Conservation (phyloP, 2,113 vertebrate genomes). For the Rhinoderma darwinii region DNA sequence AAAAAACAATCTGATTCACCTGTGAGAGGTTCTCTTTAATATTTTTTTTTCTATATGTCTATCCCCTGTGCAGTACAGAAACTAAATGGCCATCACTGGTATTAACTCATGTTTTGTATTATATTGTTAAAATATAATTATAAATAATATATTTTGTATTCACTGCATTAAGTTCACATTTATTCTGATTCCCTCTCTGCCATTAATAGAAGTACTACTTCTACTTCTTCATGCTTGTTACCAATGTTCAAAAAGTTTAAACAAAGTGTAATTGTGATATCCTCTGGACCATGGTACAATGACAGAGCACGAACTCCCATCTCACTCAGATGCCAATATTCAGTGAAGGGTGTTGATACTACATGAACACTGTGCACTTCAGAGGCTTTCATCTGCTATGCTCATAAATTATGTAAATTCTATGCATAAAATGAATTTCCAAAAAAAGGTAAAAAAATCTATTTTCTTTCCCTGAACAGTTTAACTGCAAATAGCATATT, state of each 20-base stretch:
- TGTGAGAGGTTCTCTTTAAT: too few relatives aligned
- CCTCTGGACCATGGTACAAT: slow-evolving; percentile 47
- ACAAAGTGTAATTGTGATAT: background rate
- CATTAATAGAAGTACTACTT: background rate
- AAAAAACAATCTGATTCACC: too few relatives aligned
- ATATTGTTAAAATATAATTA: too few relatives aligned
- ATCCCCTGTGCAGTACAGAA: too few relatives aligned
- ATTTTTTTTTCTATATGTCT: too few relatives aligned
- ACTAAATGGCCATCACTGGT: too few relatives aligned
- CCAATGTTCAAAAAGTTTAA: background rate
- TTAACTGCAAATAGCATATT: slow-evolving; percentile 7
- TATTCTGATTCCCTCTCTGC: background rate
- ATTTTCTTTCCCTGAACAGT: background rate
- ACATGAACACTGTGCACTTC: background rate
- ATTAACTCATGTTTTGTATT: too few relatives aligned
- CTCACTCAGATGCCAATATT: slow-evolving; percentile 71
- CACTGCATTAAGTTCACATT: background rate
- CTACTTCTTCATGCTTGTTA: background rate
- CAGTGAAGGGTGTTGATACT: slow-evolving; percentile 36
- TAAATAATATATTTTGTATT: too few relatives aligned
- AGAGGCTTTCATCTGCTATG: slow-evolving; percentile 7
- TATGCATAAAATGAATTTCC: slow-evolving; percentile 18
- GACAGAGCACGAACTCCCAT: slow-evolving; percentile 61
- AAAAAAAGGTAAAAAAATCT: slow-evolving; percentile 7
- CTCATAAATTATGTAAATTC: slow-evolving; percentile 35